A percentile compares a stretch with the other conserved stretches of the same genome.
These are phyloP conservation scores for Dasysyrphus tricinctus DNA, from an alignment of 2,888 invertebrate species.

Conservation along the genomic window DNA sequence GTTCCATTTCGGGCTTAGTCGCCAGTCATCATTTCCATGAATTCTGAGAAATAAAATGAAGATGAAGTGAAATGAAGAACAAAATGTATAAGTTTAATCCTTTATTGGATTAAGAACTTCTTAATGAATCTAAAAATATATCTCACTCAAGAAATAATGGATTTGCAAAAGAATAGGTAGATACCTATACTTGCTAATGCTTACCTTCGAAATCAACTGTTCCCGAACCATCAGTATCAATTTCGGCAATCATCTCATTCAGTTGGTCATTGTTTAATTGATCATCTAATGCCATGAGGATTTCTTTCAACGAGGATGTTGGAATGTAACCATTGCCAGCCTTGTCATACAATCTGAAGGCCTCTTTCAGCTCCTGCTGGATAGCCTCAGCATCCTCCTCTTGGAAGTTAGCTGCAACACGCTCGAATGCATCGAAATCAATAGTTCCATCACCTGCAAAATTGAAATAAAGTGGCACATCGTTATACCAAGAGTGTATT, in stretches of 20 bases:
- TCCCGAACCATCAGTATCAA: slow-evolving; percentile 98
- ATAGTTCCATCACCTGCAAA: slow-evolving; percentile 72
- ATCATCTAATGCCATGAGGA: slow-evolving; percentile 97
- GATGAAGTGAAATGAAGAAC: slow-evolving; percentile 23
- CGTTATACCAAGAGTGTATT: not conserved
- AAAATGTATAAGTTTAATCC: not conserved
- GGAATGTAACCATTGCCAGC: slow-evolving; percentile 98
- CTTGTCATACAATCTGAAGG: slow-evolving; percentile 99
- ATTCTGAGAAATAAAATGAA: slow-evolving; percentile 89
- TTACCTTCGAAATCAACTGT: slow-evolving; percentile 99
- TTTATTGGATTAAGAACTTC: slow-evolving; percentile 23
- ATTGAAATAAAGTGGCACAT: slow-evolving; percentile 28
- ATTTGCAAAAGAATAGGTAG: not conserved
- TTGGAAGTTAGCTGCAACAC: slow-evolving; percentile 68
- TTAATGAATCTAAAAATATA: slow-evolving; percentile 18
- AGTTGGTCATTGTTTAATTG: slow-evolving; percentile 97
- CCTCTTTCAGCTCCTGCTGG: slow-evolving; percentile 99
- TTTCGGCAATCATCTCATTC: slow-evolving; percentile 98
- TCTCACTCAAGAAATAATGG: slow-evolving; percentile 3
- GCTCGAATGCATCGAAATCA: slow-evolving; percentile 71
- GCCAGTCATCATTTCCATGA: slow-evolving; percentile 98
- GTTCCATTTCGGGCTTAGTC: slow-evolving; percentile 85
- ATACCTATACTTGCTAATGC: no score
- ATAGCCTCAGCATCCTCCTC: slow-evolving; percentile 99
- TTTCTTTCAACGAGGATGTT: slow-evolving; percentile 95